A percentile compares a stretch with the other conserved stretches of the same genome.
These are phyloP conservation scores for Rhysida immarginata DNA, from an alignment of 1,140 invertebrate species.

Conservation along the genomic window DNA sequence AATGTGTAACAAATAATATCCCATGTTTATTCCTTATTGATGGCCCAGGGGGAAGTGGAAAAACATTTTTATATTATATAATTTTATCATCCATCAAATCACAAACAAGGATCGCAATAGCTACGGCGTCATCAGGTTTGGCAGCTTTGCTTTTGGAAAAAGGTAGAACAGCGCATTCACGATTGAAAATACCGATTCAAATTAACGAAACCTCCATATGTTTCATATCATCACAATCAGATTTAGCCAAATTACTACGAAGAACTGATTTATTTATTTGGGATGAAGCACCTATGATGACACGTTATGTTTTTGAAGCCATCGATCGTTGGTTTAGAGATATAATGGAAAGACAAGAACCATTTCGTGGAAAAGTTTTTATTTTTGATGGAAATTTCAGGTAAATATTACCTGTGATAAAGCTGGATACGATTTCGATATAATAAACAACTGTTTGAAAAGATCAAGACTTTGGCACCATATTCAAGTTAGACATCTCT, in stretches of 20 bases:
- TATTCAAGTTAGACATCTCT: neutral
- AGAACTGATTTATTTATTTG: neutral
- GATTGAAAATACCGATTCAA: conserved; percentile 3
- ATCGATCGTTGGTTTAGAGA: neutral
- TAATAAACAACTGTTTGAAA: neutral
- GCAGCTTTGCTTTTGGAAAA: neutral
- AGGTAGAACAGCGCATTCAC: neutral
- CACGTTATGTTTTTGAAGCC: neutral
- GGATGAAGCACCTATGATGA: neutral
- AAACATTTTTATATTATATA: neutral
- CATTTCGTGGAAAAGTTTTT: neutral
- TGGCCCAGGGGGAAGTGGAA: neutral
- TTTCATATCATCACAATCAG: neutral
- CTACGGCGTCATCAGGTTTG: neutral
- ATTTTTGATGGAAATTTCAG: conserved; percentile 1
- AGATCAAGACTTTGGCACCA: neutral
- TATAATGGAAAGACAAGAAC: neutral
- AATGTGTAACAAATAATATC: neutral
- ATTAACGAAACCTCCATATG: neutral
- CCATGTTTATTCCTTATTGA: neutral
- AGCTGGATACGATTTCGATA: neutral
- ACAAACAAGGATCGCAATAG: neutral
- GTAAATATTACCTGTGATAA: neutral
- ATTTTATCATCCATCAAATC: neutral
- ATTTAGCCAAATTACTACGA: neutral